A percentile compares a stretch with the other conserved stretches of the same genome.
Evolutionary conservation across 1,140 invertebrate genomes (phyloP).

Genomic region (Zaprionus lachaisei): DNA sequence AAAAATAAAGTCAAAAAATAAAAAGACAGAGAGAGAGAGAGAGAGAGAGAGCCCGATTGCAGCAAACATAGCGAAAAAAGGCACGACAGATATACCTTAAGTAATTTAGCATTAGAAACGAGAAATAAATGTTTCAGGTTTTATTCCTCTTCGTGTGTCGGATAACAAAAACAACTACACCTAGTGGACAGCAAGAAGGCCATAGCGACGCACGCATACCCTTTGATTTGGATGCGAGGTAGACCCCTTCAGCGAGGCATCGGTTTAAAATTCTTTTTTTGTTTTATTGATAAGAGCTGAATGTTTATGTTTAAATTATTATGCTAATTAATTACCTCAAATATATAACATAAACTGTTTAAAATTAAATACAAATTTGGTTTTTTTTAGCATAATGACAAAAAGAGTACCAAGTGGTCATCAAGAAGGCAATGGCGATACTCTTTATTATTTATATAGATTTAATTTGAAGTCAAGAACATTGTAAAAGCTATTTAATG

Average conservation of each 20-base stretch:
- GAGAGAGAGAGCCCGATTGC: slow-evolving; percentile 38
- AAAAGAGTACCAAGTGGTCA: too few species aligned
- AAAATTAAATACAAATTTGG: too few species aligned
- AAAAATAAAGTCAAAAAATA: slow-evolving; percentile 28
- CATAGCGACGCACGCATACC: not conserved
- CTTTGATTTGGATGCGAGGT: not conserved
- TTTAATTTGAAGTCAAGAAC: too few species aligned
- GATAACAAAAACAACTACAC: slow-evolving; percentile 45
- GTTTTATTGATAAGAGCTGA: too few species aligned
- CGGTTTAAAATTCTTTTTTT: too few species aligned
- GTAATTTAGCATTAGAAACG: slow-evolving; percentile 74
- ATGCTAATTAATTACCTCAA: too few species aligned
- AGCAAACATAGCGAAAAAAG: slow-evolving; percentile 62
- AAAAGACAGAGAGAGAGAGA: slow-evolving; percentile 21
- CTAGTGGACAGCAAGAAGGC: not conserved
- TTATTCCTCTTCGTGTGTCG: slow-evolving; percentile 47
- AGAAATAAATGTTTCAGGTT: slow-evolving; percentile 76
- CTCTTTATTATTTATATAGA: too few species aligned
- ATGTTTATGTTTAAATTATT: too few species aligned
- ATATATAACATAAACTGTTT: too few species aligned
- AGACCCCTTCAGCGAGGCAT: not conserved
- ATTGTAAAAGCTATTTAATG: too few species aligned
- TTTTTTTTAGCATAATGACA: too few species aligned
- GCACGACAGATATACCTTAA: slow-evolving; percentile 63
- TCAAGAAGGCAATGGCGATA: too few species aligned